Evolutionary conservation across 2,888 invertebrate species (phyloP).

Genomic region (Caenorhabditis drosophilae): DNA sequence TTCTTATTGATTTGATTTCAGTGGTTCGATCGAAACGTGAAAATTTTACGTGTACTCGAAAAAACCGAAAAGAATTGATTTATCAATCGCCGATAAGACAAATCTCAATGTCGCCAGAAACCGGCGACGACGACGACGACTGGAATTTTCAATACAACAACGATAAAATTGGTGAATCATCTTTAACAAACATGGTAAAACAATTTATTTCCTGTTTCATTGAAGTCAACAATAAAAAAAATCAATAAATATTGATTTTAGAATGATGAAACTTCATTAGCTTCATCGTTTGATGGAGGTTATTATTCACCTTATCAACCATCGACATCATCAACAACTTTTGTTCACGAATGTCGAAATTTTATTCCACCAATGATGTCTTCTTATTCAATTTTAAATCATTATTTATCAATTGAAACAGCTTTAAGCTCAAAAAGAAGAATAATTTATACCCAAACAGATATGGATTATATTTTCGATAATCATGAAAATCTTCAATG

Average conservation of each 20-base stretch:
- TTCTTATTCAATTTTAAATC: not conserved
- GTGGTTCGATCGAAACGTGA: constrained; percentile 30
- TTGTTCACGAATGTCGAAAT: too few relatives aligned
- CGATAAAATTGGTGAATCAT: not conserved
- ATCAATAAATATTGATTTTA: too few relatives aligned
- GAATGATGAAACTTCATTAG: constrained; percentile 12
- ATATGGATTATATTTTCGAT: constrained; percentile 41
- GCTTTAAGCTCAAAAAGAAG: constrained; percentile 12
- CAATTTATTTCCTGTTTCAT: too few relatives aligned
- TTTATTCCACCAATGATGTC: too few relatives aligned
- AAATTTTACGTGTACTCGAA: constrained; percentile 26
- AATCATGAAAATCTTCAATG: constrained; percentile 34
- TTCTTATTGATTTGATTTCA: constrained; percentile 1
- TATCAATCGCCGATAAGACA: constrained; percentile 1
- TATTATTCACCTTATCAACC: constrained; percentile 22
- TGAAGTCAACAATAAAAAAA: too few relatives aligned
- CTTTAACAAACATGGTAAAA: too few relatives aligned
- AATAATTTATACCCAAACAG: constrained; percentile 44
- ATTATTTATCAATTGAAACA: constrained; percentile 1
- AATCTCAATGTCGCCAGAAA: not conserved
- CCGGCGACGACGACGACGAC: not conserved
- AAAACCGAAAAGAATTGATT: constrained; percentile 23
- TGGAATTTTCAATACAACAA: not conserved
- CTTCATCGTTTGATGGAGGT: constrained; percentile 25
- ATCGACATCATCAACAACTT: constrained; percentile 2